phyloP scores from a whole-genome alignment of 2,113 vertebrate genomes.

The Jacana jacana region DNA sequence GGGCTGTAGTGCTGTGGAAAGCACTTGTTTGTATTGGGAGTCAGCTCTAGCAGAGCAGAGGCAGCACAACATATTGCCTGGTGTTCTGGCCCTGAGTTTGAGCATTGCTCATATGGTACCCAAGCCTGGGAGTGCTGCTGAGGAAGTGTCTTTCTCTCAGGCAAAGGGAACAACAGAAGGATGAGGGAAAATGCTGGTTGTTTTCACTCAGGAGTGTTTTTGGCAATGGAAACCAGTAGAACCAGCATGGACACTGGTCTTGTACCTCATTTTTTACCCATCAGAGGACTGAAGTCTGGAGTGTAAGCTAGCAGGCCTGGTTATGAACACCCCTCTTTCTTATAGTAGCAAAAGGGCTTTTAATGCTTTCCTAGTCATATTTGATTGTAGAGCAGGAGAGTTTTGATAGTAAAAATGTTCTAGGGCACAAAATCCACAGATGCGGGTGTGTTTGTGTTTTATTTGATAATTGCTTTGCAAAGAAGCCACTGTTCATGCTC shows the following conservation, averaged over 20 bases:
- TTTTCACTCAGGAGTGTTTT: not conserved
- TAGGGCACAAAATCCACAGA: not conserved
- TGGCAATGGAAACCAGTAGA: not conserved
- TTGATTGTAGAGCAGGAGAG: not conserved
- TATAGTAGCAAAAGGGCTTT: not conserved
- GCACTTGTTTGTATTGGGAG: not conserved
- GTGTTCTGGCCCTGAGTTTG: not conserved
- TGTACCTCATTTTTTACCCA: not conserved
- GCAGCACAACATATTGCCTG: not conserved
- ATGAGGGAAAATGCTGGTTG: not conserved
- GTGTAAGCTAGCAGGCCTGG: not conserved
- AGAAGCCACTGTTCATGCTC: not conserved
- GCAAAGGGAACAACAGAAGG: not conserved
- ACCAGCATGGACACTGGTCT: not conserved
- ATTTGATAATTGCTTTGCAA: not conserved
- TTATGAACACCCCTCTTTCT: not conserved
- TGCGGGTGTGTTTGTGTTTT: not conserved
- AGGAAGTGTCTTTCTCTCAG: not conserved
- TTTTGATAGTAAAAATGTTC: not conserved
- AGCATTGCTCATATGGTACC: not conserved
- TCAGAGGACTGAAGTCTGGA: not conserved
- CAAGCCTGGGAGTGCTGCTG: not conserved
- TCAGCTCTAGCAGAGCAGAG: not conserved
- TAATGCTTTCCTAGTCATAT: not conserved
- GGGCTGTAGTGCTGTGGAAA: not conserved